These are phyloP conservation scores for Pachliopta kotzebuea DNA, from an alignment of 2,888 invertebrate genomes.

Conservation along the genomic window DNA sequence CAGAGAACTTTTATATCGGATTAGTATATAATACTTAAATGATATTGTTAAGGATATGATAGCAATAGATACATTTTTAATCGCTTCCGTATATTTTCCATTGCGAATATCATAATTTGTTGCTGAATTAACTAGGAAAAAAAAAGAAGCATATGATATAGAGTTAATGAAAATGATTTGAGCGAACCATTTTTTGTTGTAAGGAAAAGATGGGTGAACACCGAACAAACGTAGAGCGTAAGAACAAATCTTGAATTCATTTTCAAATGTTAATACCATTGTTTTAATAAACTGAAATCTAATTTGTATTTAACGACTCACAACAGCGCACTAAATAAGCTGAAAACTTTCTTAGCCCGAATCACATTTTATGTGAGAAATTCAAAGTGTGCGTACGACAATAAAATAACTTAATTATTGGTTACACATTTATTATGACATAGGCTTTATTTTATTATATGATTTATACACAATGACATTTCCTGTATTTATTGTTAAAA, in stretches of 20 bases:
- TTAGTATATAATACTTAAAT: constrained; percentile 45
- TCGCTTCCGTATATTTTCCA: constrained; percentile 44
- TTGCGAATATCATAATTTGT: constrained; percentile 42
- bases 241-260: constrained; percentile 9
- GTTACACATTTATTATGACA: too few species aligned
- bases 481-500: too few species aligned
- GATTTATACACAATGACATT: too few species aligned
- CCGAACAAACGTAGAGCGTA: constrained; percentile 11
- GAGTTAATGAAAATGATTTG: constrained; percentile 18
- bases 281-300: neutral
- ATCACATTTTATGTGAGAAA: constrained; percentile 2
- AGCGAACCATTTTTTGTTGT: constrained; percentile 23
- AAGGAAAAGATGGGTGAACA: constrained; percentile 18
- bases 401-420: constrained; percentile 1
- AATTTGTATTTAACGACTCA: too few species aligned
- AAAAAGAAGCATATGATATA: constrained; percentile 12
- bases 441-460: too few species aligned
- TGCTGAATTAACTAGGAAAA: constrained; percentile 42
- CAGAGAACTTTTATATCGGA: constrained; percentile 41
- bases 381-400: constrained; percentile 7
- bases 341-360: neutral
- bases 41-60: constrained; percentile 45
- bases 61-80: constrained; percentile 47
- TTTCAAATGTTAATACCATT: constrained; percentile 19
- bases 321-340: neutral